phyloP scores from a whole-genome alignment of 2,888 invertebrate genomes.

The Tipula lateralis region DNA sequence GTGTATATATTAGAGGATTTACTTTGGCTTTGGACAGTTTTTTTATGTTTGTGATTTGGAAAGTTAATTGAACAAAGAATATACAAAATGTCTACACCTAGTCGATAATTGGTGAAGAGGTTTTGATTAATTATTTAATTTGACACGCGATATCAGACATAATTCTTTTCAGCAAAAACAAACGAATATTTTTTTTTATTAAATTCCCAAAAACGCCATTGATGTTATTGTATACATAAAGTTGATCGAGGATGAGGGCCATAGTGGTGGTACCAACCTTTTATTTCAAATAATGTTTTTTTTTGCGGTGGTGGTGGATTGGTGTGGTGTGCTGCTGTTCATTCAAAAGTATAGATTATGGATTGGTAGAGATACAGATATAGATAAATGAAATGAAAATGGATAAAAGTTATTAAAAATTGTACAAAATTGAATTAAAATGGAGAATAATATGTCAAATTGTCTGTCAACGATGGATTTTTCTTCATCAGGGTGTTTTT shows the following conservation, averaged over 20 bases:
- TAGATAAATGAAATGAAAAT: neutral
- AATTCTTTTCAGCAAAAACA: neutral
- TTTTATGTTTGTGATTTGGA: neutral
- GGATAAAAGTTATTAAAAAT: constrained; percentile 19
- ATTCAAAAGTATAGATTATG: neutral
- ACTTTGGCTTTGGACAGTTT: neutral
- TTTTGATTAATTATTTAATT: neutral
- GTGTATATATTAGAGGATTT: neutral
- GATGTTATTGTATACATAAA: too few relatives aligned
- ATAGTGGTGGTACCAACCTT: neutral
- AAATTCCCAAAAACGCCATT: neutral
- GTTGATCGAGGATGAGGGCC: neutral
- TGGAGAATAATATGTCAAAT: neutral
- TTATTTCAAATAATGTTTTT: neutral
- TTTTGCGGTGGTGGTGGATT: neutral
- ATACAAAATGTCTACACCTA: neutral
- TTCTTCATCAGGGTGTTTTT: neutral
- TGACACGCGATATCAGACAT: neutral
- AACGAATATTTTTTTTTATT: neutral
- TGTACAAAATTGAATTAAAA: neutral
- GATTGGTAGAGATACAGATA: neutral
- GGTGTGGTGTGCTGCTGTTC: neutral
- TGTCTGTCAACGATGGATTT: constrained; percentile 19
- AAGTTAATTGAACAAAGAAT: constrained; percentile 24
- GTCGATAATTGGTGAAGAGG: neutral